Evolutionary conservation across 2,113 vertebrate genomes (phyloP), one percentile per base, ranked within the genome.

Genomic region (Gorsachius goisagi): DNA sequence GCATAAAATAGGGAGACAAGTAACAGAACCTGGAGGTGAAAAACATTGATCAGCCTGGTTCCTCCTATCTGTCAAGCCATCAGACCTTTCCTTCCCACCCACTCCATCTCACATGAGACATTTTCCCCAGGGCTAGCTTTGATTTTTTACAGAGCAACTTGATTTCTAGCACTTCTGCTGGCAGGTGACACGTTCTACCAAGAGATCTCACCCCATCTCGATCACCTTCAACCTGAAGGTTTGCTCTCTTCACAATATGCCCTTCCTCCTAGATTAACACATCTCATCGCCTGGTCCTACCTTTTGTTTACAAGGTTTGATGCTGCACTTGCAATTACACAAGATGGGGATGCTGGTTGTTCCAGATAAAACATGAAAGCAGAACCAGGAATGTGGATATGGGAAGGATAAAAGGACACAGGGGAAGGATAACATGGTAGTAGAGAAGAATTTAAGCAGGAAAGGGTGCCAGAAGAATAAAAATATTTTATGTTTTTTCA

Each of bases 271-370:
- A 14, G 53, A 68, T 37, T 32, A 9, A 49, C 45, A 30, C 39
- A 15, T 22, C 68, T 35, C 75, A 9, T 53, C 2, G 0, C 37
- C 9, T 6, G 0, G 3, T 17, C 59, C 44, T 35, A 4, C 28
- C n/a, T 55, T 90, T 28, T 26, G 28, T 20, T 50, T 60, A 68
- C 11, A 39, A 45, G 12, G 30, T 47, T 72, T 60, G 56, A 63
- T 74, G 26, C 20, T 35, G 32, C 7, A 41, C 16, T 50, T 41
- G 41, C 0, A 1, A 41, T 41, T 55, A 67, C 67, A 22, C 47
- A 56, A 53, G 28, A 1, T 23, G 41, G 53, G 37, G 27, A 59
- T 85, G 35, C 32, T 67, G 55, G 16, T 50, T 27, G 64, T 87
- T 69, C 52, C 76, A 56, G 23, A 17, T 15, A n/a, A 52, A 85